Base-by-base conservation (phyloP, 2,797 vertebrate species). In the Megalops cyprinoides region DNA sequence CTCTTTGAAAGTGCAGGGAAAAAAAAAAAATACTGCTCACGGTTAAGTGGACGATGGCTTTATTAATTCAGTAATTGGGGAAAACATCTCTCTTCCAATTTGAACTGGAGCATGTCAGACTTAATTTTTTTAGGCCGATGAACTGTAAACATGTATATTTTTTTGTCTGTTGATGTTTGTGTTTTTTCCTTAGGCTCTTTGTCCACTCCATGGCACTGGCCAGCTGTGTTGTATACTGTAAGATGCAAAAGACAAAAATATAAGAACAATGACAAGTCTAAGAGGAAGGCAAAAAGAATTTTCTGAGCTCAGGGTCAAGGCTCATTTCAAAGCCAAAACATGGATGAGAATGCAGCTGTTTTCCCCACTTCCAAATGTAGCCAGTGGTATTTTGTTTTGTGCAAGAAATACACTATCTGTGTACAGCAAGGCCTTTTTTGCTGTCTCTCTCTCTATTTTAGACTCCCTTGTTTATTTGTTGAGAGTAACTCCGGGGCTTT, bases 221-320 rank as follows among this genome's bases (percentile, higher is more conserved):
- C 44, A 82, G 56, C 65, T 34, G 51, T 53, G 53, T 77, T 83
- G 83, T 87, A 79, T 73, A 76, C 73, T 80, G 51, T 74, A 82
- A 83, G 82, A 79, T 7, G 2, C 31, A 20, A 37, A 48, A 25
- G 79, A 87, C 87, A 85, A 87, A 90, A 88, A 77, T 78, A 62
- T 79, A 75, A 73, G 39, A 73, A 62, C 82, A 79, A 80, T 51
- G 62, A 49, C 37, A 4, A 77, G 44, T 69, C 79, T 82, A 46
- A 44, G 80, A 81, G 28, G 79, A 75, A 85, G 74, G 25, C 49
- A 42, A 77, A 37, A 46, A 39, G 5, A 74, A 49, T 75, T 81
- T 76, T 78, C 74, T 25, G 23, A 34, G 74, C 53, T 80, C 25
- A 23, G 56, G 39, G 71, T 82, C 58, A 78, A 34, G 44, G 81